These are phyloP conservation scores for Polypterus senegalus DNA, from an alignment of 2,113 vertebrate genomes.

Conservation along the genomic window DNA sequence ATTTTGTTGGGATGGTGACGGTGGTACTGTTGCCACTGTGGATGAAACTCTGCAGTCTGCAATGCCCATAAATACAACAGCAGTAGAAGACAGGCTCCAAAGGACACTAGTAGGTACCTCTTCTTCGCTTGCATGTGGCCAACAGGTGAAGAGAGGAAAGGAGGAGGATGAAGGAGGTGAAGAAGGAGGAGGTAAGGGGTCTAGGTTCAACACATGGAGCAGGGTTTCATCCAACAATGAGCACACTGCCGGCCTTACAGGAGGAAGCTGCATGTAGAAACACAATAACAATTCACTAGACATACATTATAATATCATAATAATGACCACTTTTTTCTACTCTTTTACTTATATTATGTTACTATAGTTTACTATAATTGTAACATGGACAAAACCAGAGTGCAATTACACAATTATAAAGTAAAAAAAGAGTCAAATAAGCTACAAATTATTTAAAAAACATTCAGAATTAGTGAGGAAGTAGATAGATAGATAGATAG, in stretches of 20 bases:
- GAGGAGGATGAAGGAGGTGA: constrained; percentile 7
- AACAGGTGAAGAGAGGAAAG: constrained; percentile 27
- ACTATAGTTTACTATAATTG: too few relatives aligned
- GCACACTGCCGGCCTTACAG: constrained; percentile 4
- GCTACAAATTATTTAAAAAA: too few relatives aligned
- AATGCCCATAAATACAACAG: constrained; percentile 58
- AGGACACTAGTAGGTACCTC: constrained; percentile 67
- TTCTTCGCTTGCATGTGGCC: constrained; percentile 74
- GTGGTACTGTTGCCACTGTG: constrained; percentile 13
- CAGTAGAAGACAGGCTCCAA: constrained; percentile 59
- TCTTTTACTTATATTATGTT: too few relatives aligned
- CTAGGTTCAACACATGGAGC: constrained; percentile 20
- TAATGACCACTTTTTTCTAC: too few relatives aligned
- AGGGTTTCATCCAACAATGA: constrained; percentile 22
- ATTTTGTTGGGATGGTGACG: constrained; percentile 25
- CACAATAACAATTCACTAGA: constrained; percentile 5
- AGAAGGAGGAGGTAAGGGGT: constrained; percentile 5
- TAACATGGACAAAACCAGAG: too few relatives aligned
- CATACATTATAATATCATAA: background rate
- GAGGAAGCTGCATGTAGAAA: constrained; percentile 9
- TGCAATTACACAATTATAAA: too few relatives aligned
- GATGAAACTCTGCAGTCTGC: constrained; percentile 50
- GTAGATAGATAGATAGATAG: too few relatives aligned
- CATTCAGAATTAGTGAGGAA: too few relatives aligned
- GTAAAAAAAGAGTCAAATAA: too few relatives aligned